phyloP scores from a whole-genome alignment of 2,113 vertebrate genomes.

The Tetraodon nigroviridis region DNA sequence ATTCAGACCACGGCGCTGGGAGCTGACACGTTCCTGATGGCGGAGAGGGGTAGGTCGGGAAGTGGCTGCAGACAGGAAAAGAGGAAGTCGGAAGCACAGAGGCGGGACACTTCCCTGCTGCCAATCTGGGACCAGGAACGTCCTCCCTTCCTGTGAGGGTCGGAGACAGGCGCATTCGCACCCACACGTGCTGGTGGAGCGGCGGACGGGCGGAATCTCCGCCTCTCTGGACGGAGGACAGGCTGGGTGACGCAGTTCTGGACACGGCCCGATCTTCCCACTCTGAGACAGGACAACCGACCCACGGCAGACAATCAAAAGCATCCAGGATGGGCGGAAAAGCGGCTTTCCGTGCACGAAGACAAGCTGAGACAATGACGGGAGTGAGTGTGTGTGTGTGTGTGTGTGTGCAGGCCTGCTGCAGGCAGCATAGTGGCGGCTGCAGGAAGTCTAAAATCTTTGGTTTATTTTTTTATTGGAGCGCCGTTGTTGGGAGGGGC shows the following conservation, averaged over 20 bases:
- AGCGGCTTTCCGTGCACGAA: not conserved
- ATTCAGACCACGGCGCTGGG: constrained; percentile 49
- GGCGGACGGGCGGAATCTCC: not conserved
- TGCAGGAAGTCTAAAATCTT: constrained; percentile 35
- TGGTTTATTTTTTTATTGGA: constrained; percentile 41
- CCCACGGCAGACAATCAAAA: not conserved
- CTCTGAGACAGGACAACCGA: too few relatives aligned
- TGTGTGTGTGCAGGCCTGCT: constrained; percentile 1
- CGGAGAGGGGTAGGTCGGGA: constrained; percentile 53
- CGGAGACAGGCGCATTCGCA: constrained; percentile 28
- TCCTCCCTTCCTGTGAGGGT: constrained; percentile 60
- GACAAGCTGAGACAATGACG: not conserved
- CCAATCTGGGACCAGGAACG: constrained; percentile 59
- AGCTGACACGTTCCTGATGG: constrained; percentile 46
- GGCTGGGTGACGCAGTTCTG: too few relatives aligned
- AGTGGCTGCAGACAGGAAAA: constrained; percentile 65
- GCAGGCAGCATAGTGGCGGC: constrained; percentile 2
- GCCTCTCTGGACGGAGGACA: not conserved
- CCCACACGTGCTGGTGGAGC: constrained; percentile 15
- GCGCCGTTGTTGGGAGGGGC: constrained; percentile 22
- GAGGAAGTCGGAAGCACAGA: constrained; percentile 63
- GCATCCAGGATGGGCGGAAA: not conserved
- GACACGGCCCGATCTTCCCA: too few relatives aligned
- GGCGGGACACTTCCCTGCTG: constrained; percentile 59
- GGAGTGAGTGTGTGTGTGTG: not conserved